These are phyloP conservation scores for Drosophila paramelanica DNA, from an alignment of 2,888 invertebrate species.

Conservation along the genomic window DNA sequence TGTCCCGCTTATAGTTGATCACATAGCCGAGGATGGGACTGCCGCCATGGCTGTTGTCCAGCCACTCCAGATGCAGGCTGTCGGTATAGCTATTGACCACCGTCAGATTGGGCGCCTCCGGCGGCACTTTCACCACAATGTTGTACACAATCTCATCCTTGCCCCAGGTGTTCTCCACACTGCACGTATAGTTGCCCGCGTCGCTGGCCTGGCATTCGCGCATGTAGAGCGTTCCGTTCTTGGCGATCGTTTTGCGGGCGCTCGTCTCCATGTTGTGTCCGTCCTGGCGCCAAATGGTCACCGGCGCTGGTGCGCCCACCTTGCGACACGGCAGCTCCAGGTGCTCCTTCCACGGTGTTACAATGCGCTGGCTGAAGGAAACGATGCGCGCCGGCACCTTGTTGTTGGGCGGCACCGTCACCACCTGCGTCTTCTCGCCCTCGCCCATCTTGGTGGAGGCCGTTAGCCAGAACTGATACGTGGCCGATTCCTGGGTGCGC, in stretches of 20 bases:
- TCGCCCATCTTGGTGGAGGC: constrained; percentile 94
- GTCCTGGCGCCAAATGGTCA: constrained; percentile 92
- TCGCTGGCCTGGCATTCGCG: constrained; percentile 91
- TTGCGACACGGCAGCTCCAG: constrained; percentile 92
- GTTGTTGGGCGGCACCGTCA: constrained; percentile 90
- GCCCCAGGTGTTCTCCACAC: constrained; percentile 93
- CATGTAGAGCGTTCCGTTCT: constrained; percentile 91
- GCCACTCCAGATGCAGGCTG: constrained; percentile 93
- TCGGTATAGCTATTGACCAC: constrained; percentile 93
- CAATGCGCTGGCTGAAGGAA: constrained; percentile 92
- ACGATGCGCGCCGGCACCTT: constrained; percentile 95
- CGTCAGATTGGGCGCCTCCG: constrained; percentile 92
- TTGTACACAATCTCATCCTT: constrained; percentile 93
- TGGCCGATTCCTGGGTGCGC: constrained; percentile 89
- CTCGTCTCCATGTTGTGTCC: constrained; percentile 90
- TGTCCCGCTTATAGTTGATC: constrained; percentile 94
- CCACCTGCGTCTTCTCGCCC: constrained; percentile 92
- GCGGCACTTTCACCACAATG: constrained; percentile 90
- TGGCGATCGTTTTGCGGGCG: constrained; percentile 88
- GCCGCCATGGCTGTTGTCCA: constrained; percentile 92
- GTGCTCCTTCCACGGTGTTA: constrained; percentile 95
- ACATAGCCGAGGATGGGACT: constrained; percentile 93
- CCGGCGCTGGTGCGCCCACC: constrained; percentile 92
- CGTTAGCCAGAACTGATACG: constrained; percentile 90
- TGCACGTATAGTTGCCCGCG: constrained; percentile 95